Percentiles rank a stretch among this genome's conserved stretches.
phyloP scores from a whole-genome alignment of 2,113 vertebrate genomes.

The Lagenorhynchus albirostris region DNA sequence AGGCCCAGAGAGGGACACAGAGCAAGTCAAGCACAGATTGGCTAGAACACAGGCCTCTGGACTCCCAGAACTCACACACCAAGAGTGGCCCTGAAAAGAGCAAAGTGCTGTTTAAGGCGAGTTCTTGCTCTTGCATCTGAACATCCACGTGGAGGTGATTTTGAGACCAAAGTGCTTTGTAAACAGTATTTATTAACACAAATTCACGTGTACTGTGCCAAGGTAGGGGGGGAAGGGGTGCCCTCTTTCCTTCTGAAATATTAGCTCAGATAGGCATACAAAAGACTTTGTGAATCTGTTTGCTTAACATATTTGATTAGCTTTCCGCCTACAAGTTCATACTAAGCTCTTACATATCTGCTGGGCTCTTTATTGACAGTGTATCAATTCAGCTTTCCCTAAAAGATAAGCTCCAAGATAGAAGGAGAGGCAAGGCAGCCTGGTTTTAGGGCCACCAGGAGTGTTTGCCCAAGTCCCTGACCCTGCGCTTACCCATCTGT shows the following conservation, averaged over 20 bases:
- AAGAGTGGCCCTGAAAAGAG: background rate
- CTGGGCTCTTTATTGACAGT: background rate
- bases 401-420: background rate
- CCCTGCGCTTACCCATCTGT: background rate
- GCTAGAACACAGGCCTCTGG: background rate
- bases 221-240: no score
- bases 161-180: background rate
- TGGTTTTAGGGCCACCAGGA: background rate
- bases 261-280: background rate
- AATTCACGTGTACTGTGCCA: background rate
- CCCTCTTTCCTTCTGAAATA: background rate
- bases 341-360: background rate
- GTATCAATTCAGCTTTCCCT: background rate
- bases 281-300: background rate
- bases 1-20: background rate
- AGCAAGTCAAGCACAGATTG: background rate
- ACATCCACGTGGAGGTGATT: background rate
- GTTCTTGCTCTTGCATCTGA: background rate
- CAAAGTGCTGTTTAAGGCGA: background rate
- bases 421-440: background rate
- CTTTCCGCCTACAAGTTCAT: slow-evolving; percentile 45
- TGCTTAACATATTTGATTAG: slow-evolving; percentile 41
- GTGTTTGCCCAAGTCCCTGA: background rate
- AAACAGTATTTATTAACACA: background rate
- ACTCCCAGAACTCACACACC: background rate